These are phyloP conservation scores for Scaptomyza hsui DNA, from an alignment of 1,140 invertebrate species.

Conservation along the genomic window DNA sequence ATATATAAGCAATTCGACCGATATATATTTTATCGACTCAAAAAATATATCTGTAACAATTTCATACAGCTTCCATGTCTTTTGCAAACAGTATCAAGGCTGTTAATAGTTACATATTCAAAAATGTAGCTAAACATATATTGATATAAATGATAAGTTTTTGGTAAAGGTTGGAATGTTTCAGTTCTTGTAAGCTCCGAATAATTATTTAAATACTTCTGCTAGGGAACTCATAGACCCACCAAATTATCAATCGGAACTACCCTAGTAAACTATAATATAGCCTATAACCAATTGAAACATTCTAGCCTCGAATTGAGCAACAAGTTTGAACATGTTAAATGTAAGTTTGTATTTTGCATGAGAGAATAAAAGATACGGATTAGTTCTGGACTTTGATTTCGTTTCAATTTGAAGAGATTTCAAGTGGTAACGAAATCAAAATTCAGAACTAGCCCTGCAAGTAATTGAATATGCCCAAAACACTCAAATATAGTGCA, in stretches of 20 bases:
- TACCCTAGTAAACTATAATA: constrained; percentile 18
- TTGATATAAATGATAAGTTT: constrained; percentile 43
- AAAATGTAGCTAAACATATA: constrained; percentile 51
- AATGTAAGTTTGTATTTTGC: constrained; percentile 38
- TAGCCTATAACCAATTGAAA: constrained; percentile 7
- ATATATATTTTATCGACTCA: constrained; percentile 36
- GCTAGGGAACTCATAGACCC: constrained; percentile 26
- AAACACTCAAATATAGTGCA: constrained; percentile 29
- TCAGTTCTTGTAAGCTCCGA: constrained; percentile 4
- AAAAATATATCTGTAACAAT: constrained; percentile 61
- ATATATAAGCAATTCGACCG: constrained; percentile 27
- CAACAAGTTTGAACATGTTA: constrained; percentile 16
- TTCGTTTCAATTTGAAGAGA: background rate
- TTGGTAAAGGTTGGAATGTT: constrained; percentile 31
- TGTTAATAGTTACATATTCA: constrained; percentile 77
- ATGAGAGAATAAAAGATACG: constrained; percentile 19
- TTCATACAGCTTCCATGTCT: constrained; percentile 80
- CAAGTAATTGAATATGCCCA: constrained; percentile 12
- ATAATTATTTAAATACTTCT: background rate
- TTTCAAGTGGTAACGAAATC: background rate
- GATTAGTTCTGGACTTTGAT: background rate
- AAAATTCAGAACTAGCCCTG: background rate
- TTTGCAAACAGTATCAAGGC: constrained; percentile 78
- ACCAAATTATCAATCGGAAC: constrained; percentile 30
- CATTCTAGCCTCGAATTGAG: constrained; percentile 27